Percentiles rank a stretch among this genome's conserved stretches.
These are phyloP conservation scores for Andrena marginata DNA, from an alignment of 2,888 invertebrate species.

Conservation along the genomic window DNA sequence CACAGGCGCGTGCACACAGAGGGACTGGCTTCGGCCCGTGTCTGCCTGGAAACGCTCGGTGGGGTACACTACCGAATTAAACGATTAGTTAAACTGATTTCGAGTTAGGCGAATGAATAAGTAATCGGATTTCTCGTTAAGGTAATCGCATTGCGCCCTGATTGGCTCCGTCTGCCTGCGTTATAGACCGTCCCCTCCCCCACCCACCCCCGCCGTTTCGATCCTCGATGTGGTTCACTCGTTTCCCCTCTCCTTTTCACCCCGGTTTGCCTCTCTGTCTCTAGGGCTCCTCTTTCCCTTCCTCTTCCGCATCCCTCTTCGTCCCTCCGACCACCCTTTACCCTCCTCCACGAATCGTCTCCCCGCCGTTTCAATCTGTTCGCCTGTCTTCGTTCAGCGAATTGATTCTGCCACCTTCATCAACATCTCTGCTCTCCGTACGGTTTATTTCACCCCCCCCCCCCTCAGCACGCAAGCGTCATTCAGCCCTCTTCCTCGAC, in stretches of 20 bases:
- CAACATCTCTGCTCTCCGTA: neutral
- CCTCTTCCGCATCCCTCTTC: neutral
- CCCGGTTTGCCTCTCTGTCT: slow-evolving; percentile 2
- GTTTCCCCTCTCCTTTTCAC: slow-evolving; percentile 14
- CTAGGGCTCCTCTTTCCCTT: neutral
- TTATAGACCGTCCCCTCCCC: slow-evolving; percentile 72
- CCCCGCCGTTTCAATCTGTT: neutral
- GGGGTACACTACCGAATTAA: slow-evolving; percentile 83
- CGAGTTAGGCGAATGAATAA: slow-evolving; percentile 85
- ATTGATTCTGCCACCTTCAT: slow-evolving; percentile 22
- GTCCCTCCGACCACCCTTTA: neutral
- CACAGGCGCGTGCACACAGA: neutral
- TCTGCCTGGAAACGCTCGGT: slow-evolving; percentile 53
- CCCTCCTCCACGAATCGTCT: slow-evolving; percentile 2
- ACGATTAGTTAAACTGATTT: slow-evolving; percentile 86
- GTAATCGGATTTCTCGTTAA: slow-evolving; percentile 86
- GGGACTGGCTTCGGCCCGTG: slow-evolving; percentile 23
- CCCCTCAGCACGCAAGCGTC: slow-evolving; percentile 21
- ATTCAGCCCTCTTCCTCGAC: slow-evolving; percentile 9
- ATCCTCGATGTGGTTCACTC: slow-evolving; percentile 37
- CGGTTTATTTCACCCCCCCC: neutral
- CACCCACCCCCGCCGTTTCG: slow-evolving; percentile 44
- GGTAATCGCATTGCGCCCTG: slow-evolving; percentile 85
- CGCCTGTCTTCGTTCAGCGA: slow-evolving; percentile 38
- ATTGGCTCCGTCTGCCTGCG: slow-evolving; percentile 84